A percentile compares a stretch with the other conserved stretches of the same genome.
Conservation (phyloP, 2,797 vertebrate species). For the Microtus californicus region DNA sequence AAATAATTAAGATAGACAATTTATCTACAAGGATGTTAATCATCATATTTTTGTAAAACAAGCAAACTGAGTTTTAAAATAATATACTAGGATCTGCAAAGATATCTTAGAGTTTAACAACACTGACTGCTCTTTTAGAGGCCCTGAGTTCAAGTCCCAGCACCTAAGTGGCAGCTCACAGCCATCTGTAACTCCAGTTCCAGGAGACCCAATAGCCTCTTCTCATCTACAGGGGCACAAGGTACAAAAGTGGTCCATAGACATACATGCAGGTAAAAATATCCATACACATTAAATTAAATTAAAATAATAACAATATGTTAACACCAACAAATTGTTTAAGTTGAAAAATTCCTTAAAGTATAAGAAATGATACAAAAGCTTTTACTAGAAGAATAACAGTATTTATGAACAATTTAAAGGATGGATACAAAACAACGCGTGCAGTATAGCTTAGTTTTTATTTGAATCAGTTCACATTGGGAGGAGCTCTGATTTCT, state of each 20-base stretch:
- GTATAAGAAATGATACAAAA: constrained; percentile 9
- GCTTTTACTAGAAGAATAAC: background rate
- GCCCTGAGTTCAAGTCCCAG: background rate
- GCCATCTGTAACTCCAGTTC: no score
- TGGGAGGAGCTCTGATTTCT: background rate
- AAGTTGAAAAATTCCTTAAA: constrained; percentile 2
- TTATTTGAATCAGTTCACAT: constrained; percentile 9
- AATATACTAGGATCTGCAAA: background rate
- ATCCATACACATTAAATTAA: background rate
- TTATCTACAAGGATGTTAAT: background rate
- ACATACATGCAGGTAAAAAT: background rate
- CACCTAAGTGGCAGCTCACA: background rate
- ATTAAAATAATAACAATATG: background rate
- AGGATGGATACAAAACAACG: background rate
- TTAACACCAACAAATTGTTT: background rate
- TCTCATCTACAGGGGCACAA: background rate
- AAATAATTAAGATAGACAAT: constrained; percentile 39
- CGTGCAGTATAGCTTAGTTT: background rate
- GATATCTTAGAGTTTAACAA: background rate
- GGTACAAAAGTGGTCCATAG: background rate
- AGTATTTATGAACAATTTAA: background rate
- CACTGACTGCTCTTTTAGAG: background rate
- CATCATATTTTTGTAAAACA: constrained; percentile 36
- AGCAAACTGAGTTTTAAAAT: constrained; percentile 10
- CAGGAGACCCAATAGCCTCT: background rate